Base-by-base conservation (phyloP, 2,797 vertebrate genomes). In the Emydoidea blandingii region DNA sequence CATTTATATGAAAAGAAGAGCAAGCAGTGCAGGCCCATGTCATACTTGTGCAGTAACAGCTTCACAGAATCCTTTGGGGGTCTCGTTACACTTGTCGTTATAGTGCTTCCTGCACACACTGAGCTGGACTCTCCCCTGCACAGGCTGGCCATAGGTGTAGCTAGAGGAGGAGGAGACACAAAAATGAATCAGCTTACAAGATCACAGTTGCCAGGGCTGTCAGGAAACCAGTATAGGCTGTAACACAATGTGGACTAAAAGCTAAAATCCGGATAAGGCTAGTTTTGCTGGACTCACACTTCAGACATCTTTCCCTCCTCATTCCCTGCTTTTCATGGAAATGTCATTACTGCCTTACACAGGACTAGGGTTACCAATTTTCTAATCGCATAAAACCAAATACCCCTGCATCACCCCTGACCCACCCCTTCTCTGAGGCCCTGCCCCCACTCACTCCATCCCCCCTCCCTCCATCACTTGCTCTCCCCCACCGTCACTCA, bases 131-230 rank as follows among this genome's bases (percentile, higher is more conserved):
- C 59, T 96, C 27, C 97, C 97, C 62, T 97, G 93, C 41, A 97
- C 95, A 0, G 97, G 97, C 31, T 97, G 93, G 80, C 95, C 97
- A 0, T 97, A 97, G 47, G 95, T 97, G 74, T 98, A 97, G 57
- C 97, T 98, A 86, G 89, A 27, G 88, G 53, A 93, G 72, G 16
- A 89, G 93, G 41, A 88, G 37, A 88, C 19, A 88, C 29, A 56
- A 37, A 23, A 1, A 81, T 56, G 37, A 87, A 85, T 31, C 7
- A 9, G 29, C 1, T 74, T 31, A 47, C 1, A 2, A 31, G 14
- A 16, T n/a, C 83, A 23, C 65, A 23, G 21, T 37, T 37, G n/a
- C 65, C 65, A 37, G 18, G 65, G 18, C 72, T 83, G 79, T 57
- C 8, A 83, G 2, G 27, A 92, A 78, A 85, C 5, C 44, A 62